These are phyloP conservation scores for Drosophila quadrilineata DNA, from an alignment of 1,140 invertebrate genomes.

Conservation along the genomic window DNA sequence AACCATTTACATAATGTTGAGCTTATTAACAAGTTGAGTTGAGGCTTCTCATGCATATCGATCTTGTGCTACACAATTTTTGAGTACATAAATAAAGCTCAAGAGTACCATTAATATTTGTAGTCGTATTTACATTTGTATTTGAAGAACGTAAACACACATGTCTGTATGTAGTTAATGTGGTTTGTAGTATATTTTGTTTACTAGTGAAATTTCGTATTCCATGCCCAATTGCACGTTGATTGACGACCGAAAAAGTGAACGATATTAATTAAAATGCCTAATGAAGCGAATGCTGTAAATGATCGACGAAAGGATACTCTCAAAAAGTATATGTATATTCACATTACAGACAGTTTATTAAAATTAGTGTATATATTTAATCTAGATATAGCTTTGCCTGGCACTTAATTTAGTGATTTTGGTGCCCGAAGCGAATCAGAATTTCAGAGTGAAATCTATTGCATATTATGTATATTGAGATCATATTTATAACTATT, in stretches of 20 bases:
- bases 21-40: no score
- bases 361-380: background rate
- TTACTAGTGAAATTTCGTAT: conserved; percentile 14
- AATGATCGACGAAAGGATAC: background rate
- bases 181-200: no score
- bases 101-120: background rate
- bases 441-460: no score
- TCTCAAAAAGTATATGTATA: no score
- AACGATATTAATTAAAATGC: conserved; percentile 24
- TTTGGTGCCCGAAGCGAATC: no score
- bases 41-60: background rate
- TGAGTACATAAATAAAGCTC: background rate
- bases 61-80: no score
- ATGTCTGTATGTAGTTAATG: conserved; percentile 16
- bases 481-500: no score
- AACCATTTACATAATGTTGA: no score
- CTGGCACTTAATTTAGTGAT: no score
- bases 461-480: no score
- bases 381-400: background rate
- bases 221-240: conserved; percentile 26
- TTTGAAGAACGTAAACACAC: background rate
- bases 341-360: background rate
- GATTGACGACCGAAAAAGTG: conserved; percentile 13
- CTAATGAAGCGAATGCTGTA: background rate
- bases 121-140: background rate